phyloP scores from a whole-genome alignment of 1,140 invertebrate species.

The Dufourea novaeangliae region DNA sequence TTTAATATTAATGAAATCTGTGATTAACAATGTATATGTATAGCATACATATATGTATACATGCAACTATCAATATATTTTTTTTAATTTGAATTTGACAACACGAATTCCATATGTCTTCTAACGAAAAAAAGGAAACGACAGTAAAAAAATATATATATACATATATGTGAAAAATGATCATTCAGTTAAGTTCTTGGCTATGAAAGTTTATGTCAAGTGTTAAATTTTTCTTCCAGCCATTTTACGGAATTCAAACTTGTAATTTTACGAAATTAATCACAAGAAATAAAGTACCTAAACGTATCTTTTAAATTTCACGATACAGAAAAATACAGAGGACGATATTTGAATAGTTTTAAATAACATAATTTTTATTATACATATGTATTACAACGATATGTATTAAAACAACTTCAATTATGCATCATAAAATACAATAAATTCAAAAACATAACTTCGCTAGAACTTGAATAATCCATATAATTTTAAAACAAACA shows the following conservation, averaged over 20 bases:
- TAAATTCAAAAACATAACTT: too few species aligned
- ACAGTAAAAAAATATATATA: conserved; percentile 4
- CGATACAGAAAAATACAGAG: neutral
- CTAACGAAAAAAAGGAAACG: neutral
- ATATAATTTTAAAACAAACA: too few species aligned
- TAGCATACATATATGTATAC: neutral
- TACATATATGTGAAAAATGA: neutral
- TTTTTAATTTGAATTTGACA: neutral
- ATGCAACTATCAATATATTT: neutral
- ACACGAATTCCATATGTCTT: neutral
- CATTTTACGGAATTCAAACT: neutral
- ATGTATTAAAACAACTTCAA: too few species aligned
- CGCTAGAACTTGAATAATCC: too few species aligned
- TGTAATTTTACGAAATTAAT: neutral
- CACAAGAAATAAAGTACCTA: neutral
- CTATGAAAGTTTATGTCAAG: neutral
- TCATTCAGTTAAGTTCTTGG: neutral
- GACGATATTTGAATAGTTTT: neutral
- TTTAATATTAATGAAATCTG: conserved; percentile 12
- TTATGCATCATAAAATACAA: too few species aligned
- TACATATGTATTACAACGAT: too few species aligned
- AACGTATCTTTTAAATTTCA: neutral
- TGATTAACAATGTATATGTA: neutral
- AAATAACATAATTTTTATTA: too few species aligned
- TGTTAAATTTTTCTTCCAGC: neutral